Percentiles rank a stretch among this genome's conserved stretches.
These are phyloP conservation scores for Mellilla xanthometata DNA, from an alignment of 2,888 invertebrate genomes.

Conservation along the genomic window DNA sequence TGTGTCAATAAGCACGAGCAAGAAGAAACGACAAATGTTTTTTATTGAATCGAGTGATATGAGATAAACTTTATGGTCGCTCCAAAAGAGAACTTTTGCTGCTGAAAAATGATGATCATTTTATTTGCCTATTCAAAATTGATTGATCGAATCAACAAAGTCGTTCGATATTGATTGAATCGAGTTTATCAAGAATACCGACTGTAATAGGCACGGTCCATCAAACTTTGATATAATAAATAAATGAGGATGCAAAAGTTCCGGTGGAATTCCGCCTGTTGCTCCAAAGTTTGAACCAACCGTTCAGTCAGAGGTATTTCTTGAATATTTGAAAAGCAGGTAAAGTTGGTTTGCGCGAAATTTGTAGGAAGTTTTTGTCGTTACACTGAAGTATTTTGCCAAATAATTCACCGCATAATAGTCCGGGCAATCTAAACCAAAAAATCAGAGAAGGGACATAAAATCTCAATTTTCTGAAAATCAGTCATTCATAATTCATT, in stretches of 20 bases:
- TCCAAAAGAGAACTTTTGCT: no score
- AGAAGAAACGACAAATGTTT: no score
- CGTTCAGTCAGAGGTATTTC: slow-evolving; percentile 13
- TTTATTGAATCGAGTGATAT: no score
- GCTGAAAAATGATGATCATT: no score
- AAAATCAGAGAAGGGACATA: no score
- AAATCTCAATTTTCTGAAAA: no score
- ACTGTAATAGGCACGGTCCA: slow-evolving; percentile 8
- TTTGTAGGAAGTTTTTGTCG: slow-evolving; percentile 1
- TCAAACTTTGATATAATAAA: slow-evolving; percentile 20
- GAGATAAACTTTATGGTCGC: background rate
- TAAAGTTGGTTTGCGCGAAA: slow-evolving; percentile 8
- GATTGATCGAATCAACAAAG: slow-evolving; percentile 3
- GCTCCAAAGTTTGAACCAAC: slow-evolving; percentile 20
- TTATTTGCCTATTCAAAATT: background rate
- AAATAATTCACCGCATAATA: no score
- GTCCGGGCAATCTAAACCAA: no score
- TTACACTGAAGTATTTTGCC: no score
- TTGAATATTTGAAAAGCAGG: slow-evolving; percentile 19
- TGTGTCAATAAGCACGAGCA: no score
- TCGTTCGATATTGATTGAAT: slow-evolving; percentile 11
- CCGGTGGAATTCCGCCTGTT: slow-evolving; percentile 26
- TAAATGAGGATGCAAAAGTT: slow-evolving; percentile 21
- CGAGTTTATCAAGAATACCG: background rate
- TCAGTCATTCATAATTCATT: no score